Evolutionary conservation across 2,113 vertebrate genomes (phyloP), one percentile per base, ranked within the genome.

Genomic region (Neogobius melanostomus): DNA sequence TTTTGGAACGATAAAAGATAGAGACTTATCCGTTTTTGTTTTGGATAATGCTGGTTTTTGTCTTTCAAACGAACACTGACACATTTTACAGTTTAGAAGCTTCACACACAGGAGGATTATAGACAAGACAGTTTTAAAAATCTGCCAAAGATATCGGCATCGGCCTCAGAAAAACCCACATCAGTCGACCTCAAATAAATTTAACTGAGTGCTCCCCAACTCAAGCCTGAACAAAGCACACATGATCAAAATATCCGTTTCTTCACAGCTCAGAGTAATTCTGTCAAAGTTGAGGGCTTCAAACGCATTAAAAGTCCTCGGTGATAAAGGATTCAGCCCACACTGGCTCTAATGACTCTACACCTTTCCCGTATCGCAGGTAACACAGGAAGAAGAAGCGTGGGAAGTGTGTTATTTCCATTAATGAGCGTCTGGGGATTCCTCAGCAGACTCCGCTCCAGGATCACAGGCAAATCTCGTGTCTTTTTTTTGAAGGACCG

Each of bases 381-480:
- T 59, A 42, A 6, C 61, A 66, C 65, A 71, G 68, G 44, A 62
- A 75, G 9, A 11, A 6, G 21, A 47, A 3, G 46, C 46, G 45
- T 56, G 59, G 72, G 48, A 79, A 72, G 60, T 44, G 8, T 36
- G 28, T 36, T 60, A 77, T 74, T 80, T 57, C 43, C 66, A 59
- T 51, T 82, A 82, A 83, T 71, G 83, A 82, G 77, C 28, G 69
- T 73, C 11, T n/a, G 52, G 67, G 72, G 56, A 66, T 60, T 75
- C 28, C 72, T 75, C 63, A 36, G 28, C 28, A 36, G 28, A 5
- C 28, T 36, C 3, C 28, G 28, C 28, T 63, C 59, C 50, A 64
- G 66, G 70, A 77, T 82, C 76, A 78, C 64, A 65, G 68, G 47
- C 4, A 44, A 53, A 21, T 42, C 48, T 8, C 9, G 16, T 48